A percentile compares a stretch with the other conserved stretches of the same genome.
Conservation (phyloP, 2,113 vertebrate genomes). For the Mystacornis crossleyi region DNA sequence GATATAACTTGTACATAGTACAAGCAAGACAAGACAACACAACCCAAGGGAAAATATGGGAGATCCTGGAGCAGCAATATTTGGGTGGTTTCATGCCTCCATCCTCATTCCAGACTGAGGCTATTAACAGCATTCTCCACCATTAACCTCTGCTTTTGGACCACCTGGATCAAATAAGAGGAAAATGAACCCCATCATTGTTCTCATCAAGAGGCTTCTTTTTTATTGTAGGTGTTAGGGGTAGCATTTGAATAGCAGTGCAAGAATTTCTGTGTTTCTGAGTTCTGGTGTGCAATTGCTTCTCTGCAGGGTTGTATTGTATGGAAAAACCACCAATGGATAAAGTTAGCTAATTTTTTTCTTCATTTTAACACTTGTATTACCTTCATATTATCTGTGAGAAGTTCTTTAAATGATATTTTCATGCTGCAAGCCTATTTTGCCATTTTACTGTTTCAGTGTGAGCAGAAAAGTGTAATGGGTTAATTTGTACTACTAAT, state of each 20-base stretch:
- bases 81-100: neutral
- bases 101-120: neutral
- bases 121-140: neutral
- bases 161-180: neutral
- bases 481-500: neutral
- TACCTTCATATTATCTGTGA: neutral
- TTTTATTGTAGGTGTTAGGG: neutral
- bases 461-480: neutral
- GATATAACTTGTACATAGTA: too few relatives aligned
- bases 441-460: neutral
- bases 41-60: neutral
- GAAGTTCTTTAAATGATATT: neutral
- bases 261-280: neutral
- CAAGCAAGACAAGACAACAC: neutral
- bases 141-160: neutral
- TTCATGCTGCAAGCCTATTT: neutral
- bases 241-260: neutral
- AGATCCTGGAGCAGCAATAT: neutral
- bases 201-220: neutral
- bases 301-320: neutral
- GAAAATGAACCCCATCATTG: fast-evolving
- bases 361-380: neutral
- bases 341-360: neutral
- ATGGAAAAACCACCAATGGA: neutral
- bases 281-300: neutral